Evolutionary conservation across 1,140 invertebrate genomes (phyloP).

Genomic region (Pygmarrhopalites habei): DNA sequence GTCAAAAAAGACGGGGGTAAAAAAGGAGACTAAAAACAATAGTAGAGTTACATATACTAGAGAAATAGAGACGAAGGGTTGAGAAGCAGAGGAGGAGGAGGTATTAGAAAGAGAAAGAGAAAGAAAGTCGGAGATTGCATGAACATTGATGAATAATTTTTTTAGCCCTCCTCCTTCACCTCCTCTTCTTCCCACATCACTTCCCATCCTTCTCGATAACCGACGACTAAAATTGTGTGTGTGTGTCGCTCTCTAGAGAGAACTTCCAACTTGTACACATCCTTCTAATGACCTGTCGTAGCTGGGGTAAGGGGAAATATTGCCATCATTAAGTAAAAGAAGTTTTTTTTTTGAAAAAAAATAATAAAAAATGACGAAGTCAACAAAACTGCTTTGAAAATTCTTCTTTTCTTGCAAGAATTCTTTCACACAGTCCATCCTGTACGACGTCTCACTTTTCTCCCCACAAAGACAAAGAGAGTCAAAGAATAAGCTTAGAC

Average conservation of each 20-base stretch:
- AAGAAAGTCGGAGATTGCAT: constrained; percentile 25
- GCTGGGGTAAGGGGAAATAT: constrained; percentile 39
- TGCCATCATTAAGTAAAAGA: constrained; percentile 41
- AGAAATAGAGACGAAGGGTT: background rate
- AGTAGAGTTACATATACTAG: too few species aligned
- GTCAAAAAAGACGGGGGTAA: background rate
- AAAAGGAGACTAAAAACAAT: constrained; percentile 10
- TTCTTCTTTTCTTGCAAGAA: too few species aligned
- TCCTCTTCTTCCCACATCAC: constrained; percentile 14
- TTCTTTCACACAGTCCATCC: too few species aligned
- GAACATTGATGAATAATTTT: constrained; percentile 39
- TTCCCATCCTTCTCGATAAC: constrained; percentile 28
- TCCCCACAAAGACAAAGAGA: too few species aligned
- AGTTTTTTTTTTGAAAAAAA: too few species aligned
- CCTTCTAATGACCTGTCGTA: constrained; percentile 41
- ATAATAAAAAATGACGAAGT: constrained; percentile 42
- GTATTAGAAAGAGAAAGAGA: constrained; percentile 3
- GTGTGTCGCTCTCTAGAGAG: too few species aligned
- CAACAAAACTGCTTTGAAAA: constrained; percentile 41
- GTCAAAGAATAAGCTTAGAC: too few species aligned
- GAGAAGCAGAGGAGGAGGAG: constrained; percentile 11
- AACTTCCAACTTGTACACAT: too few species aligned
- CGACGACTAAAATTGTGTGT: too few species aligned
- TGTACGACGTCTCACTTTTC: too few species aligned
- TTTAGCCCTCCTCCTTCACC: constrained; percentile 1